These are phyloP conservation scores for Echinarachnius parma DNA, from an alignment of 53 echinoderm and acorn worm genomes.

Conservation along the genomic window DNA sequence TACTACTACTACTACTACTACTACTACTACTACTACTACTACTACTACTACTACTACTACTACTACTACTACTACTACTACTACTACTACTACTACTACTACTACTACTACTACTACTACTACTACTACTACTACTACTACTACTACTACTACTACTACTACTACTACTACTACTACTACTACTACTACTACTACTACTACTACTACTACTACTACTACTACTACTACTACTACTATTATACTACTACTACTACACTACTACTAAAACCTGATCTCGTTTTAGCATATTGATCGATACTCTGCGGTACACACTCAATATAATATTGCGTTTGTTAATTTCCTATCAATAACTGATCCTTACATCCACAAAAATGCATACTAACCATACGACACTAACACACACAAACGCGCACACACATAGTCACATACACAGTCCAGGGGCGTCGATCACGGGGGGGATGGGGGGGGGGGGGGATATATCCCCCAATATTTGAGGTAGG, in stretches of 20 bases:
- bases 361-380: too few species aligned
- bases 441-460: too few species aligned
- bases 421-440: too few species aligned
- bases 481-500: too few species aligned
- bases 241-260: slow-evolving; percentile 2
- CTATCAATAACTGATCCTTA: too few species aligned
- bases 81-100: background rate
- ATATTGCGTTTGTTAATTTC: too few species aligned
- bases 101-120: background rate
- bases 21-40: background rate
- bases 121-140: background rate
- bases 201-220: background rate
- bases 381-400: too few species aligned
- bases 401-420: too few species aligned
- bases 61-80: background rate
- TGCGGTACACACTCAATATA: too few species aligned
- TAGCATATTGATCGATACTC: too few species aligned
- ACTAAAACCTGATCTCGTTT: too few species aligned
- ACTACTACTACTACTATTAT: background rate
- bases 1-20: background rate
- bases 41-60: background rate
- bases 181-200: background rate
- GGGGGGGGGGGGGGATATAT: too few species aligned
- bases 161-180: background rate
- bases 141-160: background rate